A percentile compares a stretch with the other conserved stretches of the same genome.
Evolutionary conservation across 2,797 vertebrate genomes (phyloP).

Genomic region (Manis javanica): DNA sequence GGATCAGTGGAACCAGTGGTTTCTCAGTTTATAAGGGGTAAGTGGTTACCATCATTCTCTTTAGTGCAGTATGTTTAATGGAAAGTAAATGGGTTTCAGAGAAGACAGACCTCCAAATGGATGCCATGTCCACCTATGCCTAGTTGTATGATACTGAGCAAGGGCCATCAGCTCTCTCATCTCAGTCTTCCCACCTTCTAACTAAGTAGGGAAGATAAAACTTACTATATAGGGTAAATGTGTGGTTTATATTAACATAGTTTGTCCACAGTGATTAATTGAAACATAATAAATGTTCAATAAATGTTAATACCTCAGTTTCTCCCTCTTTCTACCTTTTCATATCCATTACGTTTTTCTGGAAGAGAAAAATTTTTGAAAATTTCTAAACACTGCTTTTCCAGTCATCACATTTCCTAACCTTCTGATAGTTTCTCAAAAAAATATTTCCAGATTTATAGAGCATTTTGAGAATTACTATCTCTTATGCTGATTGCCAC

Average conservation of each 20-base stretch:
- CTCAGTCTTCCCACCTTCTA: not conserved
- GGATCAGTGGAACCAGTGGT: not conserved
- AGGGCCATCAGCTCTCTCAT: not conserved
- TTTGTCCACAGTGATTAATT: not conserved
- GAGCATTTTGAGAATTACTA: not conserved
- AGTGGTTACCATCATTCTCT: not conserved
- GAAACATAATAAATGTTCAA: not conserved
- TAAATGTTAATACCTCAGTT: not conserved
- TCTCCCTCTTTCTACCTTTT: not conserved
- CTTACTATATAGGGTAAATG: not conserved
- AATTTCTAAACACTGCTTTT: not conserved
- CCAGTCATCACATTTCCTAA: not conserved
- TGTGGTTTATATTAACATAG: not conserved
- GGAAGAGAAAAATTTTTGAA: not conserved
- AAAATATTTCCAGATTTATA: not conserved
- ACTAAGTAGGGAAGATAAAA: not conserved
- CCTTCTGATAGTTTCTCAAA: not conserved
- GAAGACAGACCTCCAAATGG: not conserved
- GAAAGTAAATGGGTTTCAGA: not conserved
- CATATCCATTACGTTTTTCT: not conserved
- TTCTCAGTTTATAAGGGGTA: not conserved
- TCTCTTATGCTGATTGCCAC: not conserved
- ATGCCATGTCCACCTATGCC: not conserved
- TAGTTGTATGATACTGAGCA: not conserved
- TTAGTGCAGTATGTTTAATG: not conserved